These are phyloP conservation scores for Allophyes oxyacanthae DNA, from an alignment of 2,888 invertebrate genomes.

Conservation along the genomic window DNA sequence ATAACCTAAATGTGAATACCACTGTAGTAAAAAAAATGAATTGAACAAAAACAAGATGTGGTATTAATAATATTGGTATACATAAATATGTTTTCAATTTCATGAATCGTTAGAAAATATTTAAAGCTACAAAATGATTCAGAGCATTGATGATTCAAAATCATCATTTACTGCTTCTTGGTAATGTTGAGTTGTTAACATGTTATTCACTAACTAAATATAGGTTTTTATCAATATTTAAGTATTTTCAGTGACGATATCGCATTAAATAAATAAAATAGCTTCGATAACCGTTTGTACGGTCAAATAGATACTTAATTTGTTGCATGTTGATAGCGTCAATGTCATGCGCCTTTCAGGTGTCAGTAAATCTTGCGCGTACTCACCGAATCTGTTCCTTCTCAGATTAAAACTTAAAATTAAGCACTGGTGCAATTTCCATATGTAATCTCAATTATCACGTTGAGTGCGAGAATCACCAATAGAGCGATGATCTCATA, in stretches of 20 bases:
- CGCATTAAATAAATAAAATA: constrained; percentile 10
- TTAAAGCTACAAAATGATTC: too few relatives aligned
- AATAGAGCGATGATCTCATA: constrained; percentile 30
- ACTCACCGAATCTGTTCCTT: constrained; percentile 8
- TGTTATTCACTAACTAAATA: constrained; percentile 9
- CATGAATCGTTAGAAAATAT: too few relatives aligned
- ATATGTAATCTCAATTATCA: constrained; percentile 30
- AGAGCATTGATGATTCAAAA: constrained; percentile 7
- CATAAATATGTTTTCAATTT: constrained; percentile 3
- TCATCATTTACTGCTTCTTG: constrained; percentile 10
- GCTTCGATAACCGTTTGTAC: neutral
- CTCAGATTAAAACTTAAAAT: constrained; percentile 25
- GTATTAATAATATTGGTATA: constrained; percentile 15
- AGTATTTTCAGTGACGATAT: neutral
- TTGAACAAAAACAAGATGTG: neutral
- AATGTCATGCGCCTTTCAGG: constrained; percentile 14
- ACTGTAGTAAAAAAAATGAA: neutral
- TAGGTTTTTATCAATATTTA: neutral
- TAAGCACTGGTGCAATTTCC: constrained; percentile 24
- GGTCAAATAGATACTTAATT: constrained; percentile 12
- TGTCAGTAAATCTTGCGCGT: constrained; percentile 29
- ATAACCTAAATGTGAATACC: too few relatives aligned
- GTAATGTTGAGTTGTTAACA: neutral
- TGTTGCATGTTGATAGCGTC: constrained; percentile 25
- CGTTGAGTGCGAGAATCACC: constrained; percentile 11